phyloP scores from a whole-genome alignment of 2,888 invertebrate genomes.

The Ptilodon capucinus region DNA sequence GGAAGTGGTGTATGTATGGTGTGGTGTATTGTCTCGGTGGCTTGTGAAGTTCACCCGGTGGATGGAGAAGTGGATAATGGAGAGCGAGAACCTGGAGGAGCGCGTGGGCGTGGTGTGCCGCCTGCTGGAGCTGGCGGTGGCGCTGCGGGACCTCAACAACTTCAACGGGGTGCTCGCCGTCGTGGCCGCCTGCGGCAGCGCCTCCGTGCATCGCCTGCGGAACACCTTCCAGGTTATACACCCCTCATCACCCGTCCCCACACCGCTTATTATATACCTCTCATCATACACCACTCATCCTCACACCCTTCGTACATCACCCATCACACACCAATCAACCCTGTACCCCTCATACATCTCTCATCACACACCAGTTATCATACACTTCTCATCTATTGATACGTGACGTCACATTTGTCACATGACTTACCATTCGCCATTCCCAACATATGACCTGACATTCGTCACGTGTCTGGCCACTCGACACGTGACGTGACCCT shows the following conservation, averaged over 20 bases:
- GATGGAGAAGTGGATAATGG: constrained; percentile 98
- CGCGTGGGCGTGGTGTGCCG: constrained; percentile 94
- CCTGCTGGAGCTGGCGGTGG: constrained; percentile 95
- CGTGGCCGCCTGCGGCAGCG: constrained; percentile 95
- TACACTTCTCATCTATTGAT: neutral
- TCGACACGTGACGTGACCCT: neutral
- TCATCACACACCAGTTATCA: neutral
- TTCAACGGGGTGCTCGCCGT: constrained; percentile 98
- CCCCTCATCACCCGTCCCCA: no score
- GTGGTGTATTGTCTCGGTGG: neutral
- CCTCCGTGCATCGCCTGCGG: constrained; percentile 94
- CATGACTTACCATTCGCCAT: no score
- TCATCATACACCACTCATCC: no score
- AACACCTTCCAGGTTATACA: constrained; percentile 82
- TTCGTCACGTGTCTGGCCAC: no score
- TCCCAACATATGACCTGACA: no score
- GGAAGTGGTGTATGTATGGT: neutral
- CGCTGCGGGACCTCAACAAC: constrained; percentile 97
- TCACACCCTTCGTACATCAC: no score
- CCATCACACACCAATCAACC: constrained; percentile 7
- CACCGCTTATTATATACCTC: neutral
- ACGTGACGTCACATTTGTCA: neutral
- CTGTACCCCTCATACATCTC: neutral
- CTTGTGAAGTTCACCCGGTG: constrained; percentile 92
- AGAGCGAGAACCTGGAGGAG: constrained; percentile 98